These are phyloP conservation scores for Rhabditoides inermis DNA, from an alignment of 2,888 invertebrate species.

Conservation along the genomic window DNA sequence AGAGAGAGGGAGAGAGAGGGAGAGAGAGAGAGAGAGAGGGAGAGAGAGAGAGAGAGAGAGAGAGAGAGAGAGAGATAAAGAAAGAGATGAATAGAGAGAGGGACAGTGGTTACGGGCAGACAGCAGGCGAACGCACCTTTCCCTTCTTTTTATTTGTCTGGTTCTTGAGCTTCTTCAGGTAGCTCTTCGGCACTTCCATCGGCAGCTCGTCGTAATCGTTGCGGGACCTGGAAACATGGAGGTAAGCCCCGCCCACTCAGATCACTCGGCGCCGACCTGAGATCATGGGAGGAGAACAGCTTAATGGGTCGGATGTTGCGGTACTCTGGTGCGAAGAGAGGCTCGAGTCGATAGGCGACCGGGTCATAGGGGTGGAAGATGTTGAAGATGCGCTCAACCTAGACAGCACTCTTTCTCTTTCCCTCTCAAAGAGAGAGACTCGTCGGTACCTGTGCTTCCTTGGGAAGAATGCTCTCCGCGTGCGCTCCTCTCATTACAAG, in stretches of 20 bases:
- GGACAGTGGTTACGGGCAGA: not conserved
- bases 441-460: too few species aligned
- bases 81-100: not conserved
- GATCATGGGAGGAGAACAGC: constrained; percentile 27
- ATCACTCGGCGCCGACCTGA: constrained; percentile 12
- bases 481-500: constrained; percentile 47
- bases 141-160: constrained; percentile 29
- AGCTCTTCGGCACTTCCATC: constrained; percentile 43
- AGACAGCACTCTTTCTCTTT: constrained; percentile 3
- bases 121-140: not conserved
- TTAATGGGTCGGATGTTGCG: constrained; percentile 46
- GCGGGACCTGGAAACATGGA: not conserved
- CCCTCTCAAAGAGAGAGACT: too few species aligned
- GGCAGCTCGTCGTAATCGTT: constrained; percentile 36
- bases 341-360: constrained; percentile 49
- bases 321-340: constrained; percentile 45
- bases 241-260: constrained; percentile 13
- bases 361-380: constrained; percentile 45
- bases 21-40: not conserved
- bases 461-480: not conserved
- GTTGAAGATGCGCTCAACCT: constrained; percentile 45
- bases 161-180: constrained; percentile 42
- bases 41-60: not conserved
- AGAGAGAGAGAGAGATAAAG: not conserved
- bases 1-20: not conserved